Conservation (phyloP, 2,113 vertebrate species). For the Felis catus region F.catus_Fca126_mat1.0 CM031418.1:89428001-89428500, state of each 20-base stretch:
- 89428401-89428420: too few relatives aligned
- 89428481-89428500: background rate
- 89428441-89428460: too few relatives aligned
- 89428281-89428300: too few relatives aligned
- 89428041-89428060: background rate
- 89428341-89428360: too few relatives aligned
- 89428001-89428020: background rate
- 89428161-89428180: background rate
- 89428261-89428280: too few relatives aligned
- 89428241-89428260: background rate
- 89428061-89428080: background rate
- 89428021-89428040: background rate
- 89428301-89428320: too few relatives aligned
- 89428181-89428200: conserved; percentile 5
- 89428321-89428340: too few relatives aligned
- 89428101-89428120: background rate
- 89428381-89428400: too few relatives aligned
- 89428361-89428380: too few relatives aligned
- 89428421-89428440: too few relatives aligned
- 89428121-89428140: background rate
- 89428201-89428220: background rate
- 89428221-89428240: background rate
- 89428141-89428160: conserved; percentile 6
- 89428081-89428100: background rate
- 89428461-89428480: too few relatives aligned